phyloP scores from a whole-genome alignment of 2,113 vertebrate genomes.

The Columba livia region DNA sequence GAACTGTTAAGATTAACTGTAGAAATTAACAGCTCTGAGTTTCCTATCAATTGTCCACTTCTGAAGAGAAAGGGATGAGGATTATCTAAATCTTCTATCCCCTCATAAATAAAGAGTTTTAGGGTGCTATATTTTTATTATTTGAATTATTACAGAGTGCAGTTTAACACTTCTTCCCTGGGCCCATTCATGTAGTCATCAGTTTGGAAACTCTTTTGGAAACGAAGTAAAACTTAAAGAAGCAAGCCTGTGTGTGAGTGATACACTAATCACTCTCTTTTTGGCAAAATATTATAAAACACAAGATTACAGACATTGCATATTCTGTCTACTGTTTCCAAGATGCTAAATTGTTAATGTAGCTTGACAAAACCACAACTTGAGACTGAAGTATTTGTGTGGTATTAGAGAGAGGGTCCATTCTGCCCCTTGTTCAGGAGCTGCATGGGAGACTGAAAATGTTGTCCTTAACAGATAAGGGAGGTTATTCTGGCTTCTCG shows the following conservation, averaged over 20 bases:
- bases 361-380: background rate
- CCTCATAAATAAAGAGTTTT: background rate
- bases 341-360: background rate
- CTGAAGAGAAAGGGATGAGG: conserved; percentile 17
- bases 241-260: background rate
- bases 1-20: conserved; percentile 10
- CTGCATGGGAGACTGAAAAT: background rate
- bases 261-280: background rate
- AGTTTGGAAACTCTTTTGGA: background rate
- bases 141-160: background rate
- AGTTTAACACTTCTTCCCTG: background rate
- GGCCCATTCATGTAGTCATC: background rate
- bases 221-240: background rate
- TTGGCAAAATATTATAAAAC: background rate
- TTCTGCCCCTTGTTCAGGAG: background rate
- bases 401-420: background rate
- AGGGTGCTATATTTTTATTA: background rate
- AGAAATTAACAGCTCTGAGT: conserved; percentile 40
- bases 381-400: background rate
- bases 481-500: background rate
- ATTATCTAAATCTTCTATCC: background rate
- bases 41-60: conserved; percentile 33
- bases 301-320: conserved; percentile 9
- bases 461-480: background rate
- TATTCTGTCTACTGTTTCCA: conserved; percentile 22